Conservation (phyloP, 2,113 vertebrate genomes). For the Pycnonotus jocosus region DNA sequence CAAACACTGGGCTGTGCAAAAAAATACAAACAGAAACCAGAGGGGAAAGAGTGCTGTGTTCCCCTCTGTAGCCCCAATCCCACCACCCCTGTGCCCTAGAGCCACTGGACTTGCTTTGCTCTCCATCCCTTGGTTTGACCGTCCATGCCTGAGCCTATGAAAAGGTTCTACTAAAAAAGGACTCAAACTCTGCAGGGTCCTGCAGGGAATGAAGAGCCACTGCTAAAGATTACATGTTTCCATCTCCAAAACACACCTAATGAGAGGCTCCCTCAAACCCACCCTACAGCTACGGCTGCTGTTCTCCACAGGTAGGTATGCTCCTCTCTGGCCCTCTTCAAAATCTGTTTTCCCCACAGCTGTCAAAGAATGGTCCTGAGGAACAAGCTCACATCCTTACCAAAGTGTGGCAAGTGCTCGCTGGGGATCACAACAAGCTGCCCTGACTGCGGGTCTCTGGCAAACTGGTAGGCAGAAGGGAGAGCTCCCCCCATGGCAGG, state of each 20-base stretch:
- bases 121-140: neutral
- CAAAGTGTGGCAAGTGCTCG: conserved; percentile 91
- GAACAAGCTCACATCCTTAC: conserved; percentile 52
- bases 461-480: conserved; percentile 90
- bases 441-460: conserved; percentile 91
- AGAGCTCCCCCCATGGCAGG: conserved; percentile 85
- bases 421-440: conserved; percentile 93
- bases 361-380: neutral
- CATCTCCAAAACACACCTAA: neutral
- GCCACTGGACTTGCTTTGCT: neutral
- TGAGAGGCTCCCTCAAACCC: neutral
- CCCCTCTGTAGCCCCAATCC: neutral
- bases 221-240: neutral
- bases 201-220: neutral
- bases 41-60: neutral
- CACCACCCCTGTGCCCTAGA: neutral
- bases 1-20: neutral
- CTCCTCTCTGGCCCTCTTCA: neutral
- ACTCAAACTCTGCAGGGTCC: neutral
- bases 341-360: neutral
- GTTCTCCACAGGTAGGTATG: fast-evolving
- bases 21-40: neutral
- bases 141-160: neutral
- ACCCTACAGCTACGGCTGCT: neutral
- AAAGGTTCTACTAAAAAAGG: neutral